Evolutionary conservation across 2,888 invertebrate species (phyloP).

Genomic region (Germaria angustata): DNA sequence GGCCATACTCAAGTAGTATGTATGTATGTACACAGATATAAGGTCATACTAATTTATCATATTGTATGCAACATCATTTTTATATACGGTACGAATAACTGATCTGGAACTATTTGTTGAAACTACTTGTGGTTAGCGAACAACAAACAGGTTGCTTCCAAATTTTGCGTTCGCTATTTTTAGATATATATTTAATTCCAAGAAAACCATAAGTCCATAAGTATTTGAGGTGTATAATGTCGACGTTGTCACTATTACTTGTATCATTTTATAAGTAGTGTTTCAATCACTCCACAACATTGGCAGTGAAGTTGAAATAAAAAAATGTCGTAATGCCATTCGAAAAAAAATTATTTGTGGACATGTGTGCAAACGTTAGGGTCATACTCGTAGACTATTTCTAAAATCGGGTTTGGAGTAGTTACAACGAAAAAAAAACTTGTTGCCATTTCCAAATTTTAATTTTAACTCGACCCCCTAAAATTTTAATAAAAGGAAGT

Average conservation of each 20-base stretch:
- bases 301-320: conserved; percentile 51
- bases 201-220: too few species aligned
- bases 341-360: background rate
- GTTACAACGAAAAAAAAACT: too few species aligned
- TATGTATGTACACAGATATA: too few species aligned
- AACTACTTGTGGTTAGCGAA: too few species aligned
- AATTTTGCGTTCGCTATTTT: too few species aligned
- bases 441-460: too few species aligned
- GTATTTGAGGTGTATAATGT: background rate
- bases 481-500: too few species aligned
- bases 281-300: conserved; percentile 48
- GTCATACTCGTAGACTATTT: background rate
- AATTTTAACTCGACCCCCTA: too few species aligned
- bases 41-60: background rate
- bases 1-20: too few species aligned
- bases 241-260: background rate
- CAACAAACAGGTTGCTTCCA: too few species aligned
- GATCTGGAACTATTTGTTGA: too few species aligned
- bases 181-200: too few species aligned
- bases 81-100: background rate
- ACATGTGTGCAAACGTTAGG: background rate
- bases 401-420: background rate
- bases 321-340: background rate
- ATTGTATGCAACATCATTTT: background rate
- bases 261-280: conserved; percentile 1